Base-by-base conservation (phyloP, 35 echinoderm and acorn worm species). In the Holothuria glaberrima region DNA sequence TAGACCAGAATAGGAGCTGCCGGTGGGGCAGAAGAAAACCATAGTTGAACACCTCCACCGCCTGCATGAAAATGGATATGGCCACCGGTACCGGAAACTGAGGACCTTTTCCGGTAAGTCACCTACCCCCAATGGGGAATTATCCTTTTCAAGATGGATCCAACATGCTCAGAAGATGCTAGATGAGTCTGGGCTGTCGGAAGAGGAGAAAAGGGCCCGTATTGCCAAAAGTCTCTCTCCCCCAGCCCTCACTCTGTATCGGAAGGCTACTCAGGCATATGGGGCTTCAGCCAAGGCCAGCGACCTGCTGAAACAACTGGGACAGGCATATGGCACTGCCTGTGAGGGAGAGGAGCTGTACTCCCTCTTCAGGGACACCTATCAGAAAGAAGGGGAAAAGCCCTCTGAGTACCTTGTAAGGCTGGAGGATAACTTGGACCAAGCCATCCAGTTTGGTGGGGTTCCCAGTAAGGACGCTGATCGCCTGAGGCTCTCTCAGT, bases 21-120 rank as follows among this genome's bases (percentile, higher is more conserved):
- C 76, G 0, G 17, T 0, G 9, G 76, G 7, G 14, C 6, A 13
- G 3, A 21, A 0, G 56, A 83, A 59, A 30, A 19, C 9, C 21
- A 52, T 83, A 0, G 26, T 59, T 2, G 80, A 83, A 24, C 80
- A 83, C 19, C 6, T 83, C 5, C 80, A 83, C 56, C 48, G 56
- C 22, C 16, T 83, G 17, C 12, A 83, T 2, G 56, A 83, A 4
- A 29, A 21, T 0, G 78, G 78, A 17, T 22, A 20, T 6, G 0
- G 26, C 0, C 4, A 52, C 28, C 58, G 32, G 1, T 34, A 22
- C 19, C 6, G 88, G n/a, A 13, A 79, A 20, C 87, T 84, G 26
- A n/a, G 86, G 10, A 62, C 76, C 12, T 89, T 93, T 22, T 93
- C 92, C 6, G 86, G 92, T 4, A 88, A 83, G 46, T 18, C 17